These are phyloP conservation scores for Hemiprocne comata DNA, from an alignment of 2,113 vertebrate species.

Conservation along the genomic window DNA sequence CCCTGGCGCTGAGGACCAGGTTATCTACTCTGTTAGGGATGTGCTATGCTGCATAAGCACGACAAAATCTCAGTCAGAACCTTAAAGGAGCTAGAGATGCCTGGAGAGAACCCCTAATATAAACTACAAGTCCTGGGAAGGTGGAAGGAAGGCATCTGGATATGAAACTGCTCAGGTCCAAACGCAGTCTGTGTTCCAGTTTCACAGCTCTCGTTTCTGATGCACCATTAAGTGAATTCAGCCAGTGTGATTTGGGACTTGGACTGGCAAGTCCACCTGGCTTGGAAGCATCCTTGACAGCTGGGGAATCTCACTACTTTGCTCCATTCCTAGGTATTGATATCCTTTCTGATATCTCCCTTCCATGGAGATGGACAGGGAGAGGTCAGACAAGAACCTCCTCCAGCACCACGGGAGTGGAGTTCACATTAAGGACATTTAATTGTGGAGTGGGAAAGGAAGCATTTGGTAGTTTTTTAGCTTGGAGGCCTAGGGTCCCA, in stretches of 20 bases:
- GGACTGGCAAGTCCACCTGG: neutral
- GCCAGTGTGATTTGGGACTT: neutral
- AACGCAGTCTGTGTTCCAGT: neutral
- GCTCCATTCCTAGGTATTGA: neutral
- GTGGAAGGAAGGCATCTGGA: neutral
- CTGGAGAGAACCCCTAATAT: neutral
- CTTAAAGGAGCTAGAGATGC: neutral
- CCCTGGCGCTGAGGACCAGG: neutral
- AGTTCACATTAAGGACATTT: neutral
- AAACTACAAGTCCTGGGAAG: neutral
- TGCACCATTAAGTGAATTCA: neutral
- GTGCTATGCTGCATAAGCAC: neutral
- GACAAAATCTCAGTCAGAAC: neutral
- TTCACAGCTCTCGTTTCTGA: neutral
- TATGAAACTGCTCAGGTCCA: accelerated
- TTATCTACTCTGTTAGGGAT: neutral
- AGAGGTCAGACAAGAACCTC: neutral
- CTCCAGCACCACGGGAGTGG: neutral
- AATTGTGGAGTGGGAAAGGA: neutral
- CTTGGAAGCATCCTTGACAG: neutral
- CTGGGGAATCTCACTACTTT: neutral
- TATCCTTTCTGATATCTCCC: neutral
- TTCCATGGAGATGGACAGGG: neutral
- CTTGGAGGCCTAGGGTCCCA: neutral
- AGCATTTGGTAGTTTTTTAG: neutral